Evolutionary conservation across 2,113 vertebrate species (phyloP).

Genomic region (Poicephalus gulielmi): DNA sequence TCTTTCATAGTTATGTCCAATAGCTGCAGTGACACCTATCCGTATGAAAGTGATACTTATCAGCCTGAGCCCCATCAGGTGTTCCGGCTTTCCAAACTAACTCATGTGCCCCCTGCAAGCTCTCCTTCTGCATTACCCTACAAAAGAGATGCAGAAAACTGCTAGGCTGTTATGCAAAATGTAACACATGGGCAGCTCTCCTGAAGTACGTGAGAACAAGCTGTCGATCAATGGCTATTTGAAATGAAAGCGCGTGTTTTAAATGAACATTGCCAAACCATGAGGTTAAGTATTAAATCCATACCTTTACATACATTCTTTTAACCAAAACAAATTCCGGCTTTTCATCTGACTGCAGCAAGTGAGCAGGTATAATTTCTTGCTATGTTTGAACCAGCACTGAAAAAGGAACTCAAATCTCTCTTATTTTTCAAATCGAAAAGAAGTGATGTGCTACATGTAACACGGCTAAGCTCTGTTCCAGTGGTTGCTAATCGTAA

Average conservation of each 20-base stretch:
- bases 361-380: neutral
- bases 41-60: rapidly evolving
- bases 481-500: neutral
- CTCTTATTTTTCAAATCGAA: neutral
- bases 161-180: neutral
- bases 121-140: neutral
- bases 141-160: neutral
- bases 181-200: neutral
- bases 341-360: neutral
- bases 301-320: neutral
- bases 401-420: neutral
- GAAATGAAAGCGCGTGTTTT: neutral
- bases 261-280: neutral
- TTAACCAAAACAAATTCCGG: neutral
- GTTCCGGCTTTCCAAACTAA: neutral
- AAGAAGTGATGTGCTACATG: neutral
- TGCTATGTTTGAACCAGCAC: neutral
- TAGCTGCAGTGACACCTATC: neutral
- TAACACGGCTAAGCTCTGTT: neutral
- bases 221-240: neutral
- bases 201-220: neutral
- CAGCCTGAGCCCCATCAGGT: neutral
- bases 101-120: neutral
- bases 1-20: neutral
- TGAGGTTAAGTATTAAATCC: neutral